These are phyloP conservation scores for Pinctada fucata DNA, from an alignment of 2,888 invertebrate species.

Conservation along the genomic window DNA sequence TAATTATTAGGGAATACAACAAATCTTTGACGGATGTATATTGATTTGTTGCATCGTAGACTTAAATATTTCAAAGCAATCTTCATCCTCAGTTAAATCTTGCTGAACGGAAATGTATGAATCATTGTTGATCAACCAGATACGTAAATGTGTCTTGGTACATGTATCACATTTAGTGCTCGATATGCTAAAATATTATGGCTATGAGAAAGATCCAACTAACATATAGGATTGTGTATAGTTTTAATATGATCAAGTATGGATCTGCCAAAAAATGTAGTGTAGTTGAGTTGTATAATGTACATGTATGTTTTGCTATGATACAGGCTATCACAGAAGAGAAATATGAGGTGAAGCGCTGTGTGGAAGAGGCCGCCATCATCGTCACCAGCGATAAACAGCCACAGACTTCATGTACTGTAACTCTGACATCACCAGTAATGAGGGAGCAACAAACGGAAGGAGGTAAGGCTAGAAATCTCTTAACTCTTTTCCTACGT, in stretches of 20 bases:
- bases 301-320: slow-evolving; percentile 5
- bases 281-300: neutral
- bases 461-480: slow-evolving; percentile 56
- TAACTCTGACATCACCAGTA: slow-evolving; percentile 94
- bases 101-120: neutral
- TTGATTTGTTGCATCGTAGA: neutral
- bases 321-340: slow-evolving; percentile 82
- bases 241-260: too few relatives aligned
- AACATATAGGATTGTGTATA: too few relatives aligned
- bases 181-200: too few relatives aligned
- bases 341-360: slow-evolving; percentile 89
- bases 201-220: too few relatives aligned
- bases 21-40: neutral
- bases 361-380: slow-evolving; percentile 88
- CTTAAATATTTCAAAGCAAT: neutral
- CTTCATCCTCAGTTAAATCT: neutral
- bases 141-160: too few relatives aligned
- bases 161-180: too few relatives aligned
- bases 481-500: neutral
- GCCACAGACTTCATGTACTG: slow-evolving; percentile 82
- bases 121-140: neutral
- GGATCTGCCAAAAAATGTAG: too few relatives aligned
- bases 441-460: slow-evolving; percentile 84
- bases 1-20: neutral
- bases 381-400: slow-evolving; percentile 87